Evolutionary conservation across 2,888 invertebrate species (phyloP).

Genomic region (Amblyjoppa fuscipennis): DNA sequence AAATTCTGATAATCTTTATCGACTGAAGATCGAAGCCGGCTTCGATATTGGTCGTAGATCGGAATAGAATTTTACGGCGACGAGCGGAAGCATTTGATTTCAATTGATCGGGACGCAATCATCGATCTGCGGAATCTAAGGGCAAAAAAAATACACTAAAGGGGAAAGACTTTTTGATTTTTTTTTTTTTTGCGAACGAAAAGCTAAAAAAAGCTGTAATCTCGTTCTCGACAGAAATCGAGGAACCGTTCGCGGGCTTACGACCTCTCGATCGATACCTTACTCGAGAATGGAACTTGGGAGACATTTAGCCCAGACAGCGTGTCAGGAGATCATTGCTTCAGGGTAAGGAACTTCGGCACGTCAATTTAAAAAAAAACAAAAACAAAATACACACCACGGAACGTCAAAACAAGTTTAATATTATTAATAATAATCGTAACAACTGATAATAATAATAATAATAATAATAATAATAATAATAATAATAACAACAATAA

Average conservation of each 20-base stretch:
- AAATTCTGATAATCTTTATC: slow-evolving; percentile 4
- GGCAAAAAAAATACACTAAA: slow-evolving; percentile 14
- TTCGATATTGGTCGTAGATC: background rate
- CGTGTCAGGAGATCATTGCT: slow-evolving; percentile 87
- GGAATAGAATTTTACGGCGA: background rate
- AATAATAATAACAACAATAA: slow-evolving; percentile 46
- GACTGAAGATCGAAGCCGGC: background rate
- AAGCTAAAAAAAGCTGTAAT: slow-evolving; percentile 76
- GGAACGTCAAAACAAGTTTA: slow-evolving; percentile 57
- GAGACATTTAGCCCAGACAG: slow-evolving; percentile 87
- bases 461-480: slow-evolving; percentile 48
- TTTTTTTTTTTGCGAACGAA: slow-evolving; percentile 50
- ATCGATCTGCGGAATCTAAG: slow-evolving; percentile 15
- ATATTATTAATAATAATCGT: slow-evolving; percentile 61
- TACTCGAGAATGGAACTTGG: slow-evolving; percentile 88
- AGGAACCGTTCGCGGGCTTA: slow-evolving; percentile 86
- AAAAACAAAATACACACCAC: slow-evolving; percentile 35
- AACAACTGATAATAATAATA: slow-evolving; percentile 56
- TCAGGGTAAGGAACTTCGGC: slow-evolving; percentile 86
- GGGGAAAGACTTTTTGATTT: slow-evolving; percentile 23
- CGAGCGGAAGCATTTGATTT: slow-evolving; percentile 32
- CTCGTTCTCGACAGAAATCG: slow-evolving; percentile 85
- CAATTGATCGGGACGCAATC: slow-evolving; percentile 43
- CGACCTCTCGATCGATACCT: slow-evolving; percentile 87
- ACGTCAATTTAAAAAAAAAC: slow-evolving; percentile 59